Conservation (phyloP, 2,113 vertebrate species). For the Lepus europaeus region DNA sequence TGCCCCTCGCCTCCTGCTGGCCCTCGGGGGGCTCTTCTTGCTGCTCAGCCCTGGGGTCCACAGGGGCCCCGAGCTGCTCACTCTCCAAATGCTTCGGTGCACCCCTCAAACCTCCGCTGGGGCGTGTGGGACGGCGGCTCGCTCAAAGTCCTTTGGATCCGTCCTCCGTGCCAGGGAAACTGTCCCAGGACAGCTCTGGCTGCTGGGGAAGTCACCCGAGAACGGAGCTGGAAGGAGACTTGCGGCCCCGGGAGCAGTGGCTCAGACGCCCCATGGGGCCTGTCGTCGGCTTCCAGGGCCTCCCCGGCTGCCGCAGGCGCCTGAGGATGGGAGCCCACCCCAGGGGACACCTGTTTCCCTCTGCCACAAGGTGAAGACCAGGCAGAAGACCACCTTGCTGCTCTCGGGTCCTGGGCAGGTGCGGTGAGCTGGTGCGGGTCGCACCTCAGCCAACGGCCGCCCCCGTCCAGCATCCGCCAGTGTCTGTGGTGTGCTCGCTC, state of each 20-base stretch:
- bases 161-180: background rate
- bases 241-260: background rate
- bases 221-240: background rate
- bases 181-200: background rate
- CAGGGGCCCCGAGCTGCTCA: background rate
- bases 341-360: accelerated
- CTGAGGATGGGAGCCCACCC: background rate
- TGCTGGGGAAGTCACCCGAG: background rate
- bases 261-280: background rate
- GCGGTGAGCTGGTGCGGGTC: too few relatives aligned
- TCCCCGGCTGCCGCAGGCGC: background rate
- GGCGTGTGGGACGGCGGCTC: background rate
- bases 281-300: background rate
- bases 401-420: background rate
- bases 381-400: background rate
- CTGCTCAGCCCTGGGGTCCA: background rate
- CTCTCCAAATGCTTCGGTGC: too few relatives aligned
- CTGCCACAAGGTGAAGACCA: background rate
- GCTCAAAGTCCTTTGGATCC: background rate
- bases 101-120: too few relatives aligned
- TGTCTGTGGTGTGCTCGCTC: background rate
- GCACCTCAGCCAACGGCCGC: too few relatives aligned
- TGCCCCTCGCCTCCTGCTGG: background rate
- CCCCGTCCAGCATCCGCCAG: too few relatives aligned
- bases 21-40: background rate